Percentiles rank a stretch among this genome's conserved stretches.
Evolutionary conservation across 2,113 vertebrate species (phyloP).

Genomic region (Pangasianodon gigas): DNA sequence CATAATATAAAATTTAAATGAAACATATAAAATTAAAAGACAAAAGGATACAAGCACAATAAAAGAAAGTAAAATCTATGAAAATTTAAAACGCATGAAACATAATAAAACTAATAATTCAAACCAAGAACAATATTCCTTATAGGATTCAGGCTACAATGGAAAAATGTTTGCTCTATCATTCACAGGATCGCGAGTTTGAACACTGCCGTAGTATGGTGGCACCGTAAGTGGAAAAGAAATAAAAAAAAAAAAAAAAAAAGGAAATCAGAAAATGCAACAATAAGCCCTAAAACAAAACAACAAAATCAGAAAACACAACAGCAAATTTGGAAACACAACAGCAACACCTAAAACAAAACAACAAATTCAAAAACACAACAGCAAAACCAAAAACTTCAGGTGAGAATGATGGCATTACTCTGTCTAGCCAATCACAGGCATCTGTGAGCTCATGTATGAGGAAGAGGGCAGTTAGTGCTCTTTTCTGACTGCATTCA

Average conservation of each 20-base stretch:
- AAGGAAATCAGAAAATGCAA: not conserved
- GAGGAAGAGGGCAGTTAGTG: too few species aligned
- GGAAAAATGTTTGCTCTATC: too few species aligned
- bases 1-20: too few species aligned
- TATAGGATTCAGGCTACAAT: not conserved
- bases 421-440: not conserved
- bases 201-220: too few species aligned
- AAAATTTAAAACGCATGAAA: not conserved
- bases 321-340: not conserved
- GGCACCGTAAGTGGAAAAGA: not conserved
- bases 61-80: not conserved
- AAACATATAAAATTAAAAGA: not conserved
- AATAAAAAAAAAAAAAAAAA: too few species aligned
- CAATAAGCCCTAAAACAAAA: not conserved
- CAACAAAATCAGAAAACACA: not conserved
- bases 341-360: not conserved
- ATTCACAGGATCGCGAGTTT: not conserved
- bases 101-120: not conserved
- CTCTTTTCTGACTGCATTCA: too few species aligned
- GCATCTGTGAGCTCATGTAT: too few species aligned
- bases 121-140: not conserved
- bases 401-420: not conserved
- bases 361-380: not conserved
- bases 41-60: not conserved
- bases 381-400: not conserved